Evolutionary conservation across 2,113 vertebrate genomes (phyloP).

Genomic region (Myiozetetes cayanensis): DNA sequence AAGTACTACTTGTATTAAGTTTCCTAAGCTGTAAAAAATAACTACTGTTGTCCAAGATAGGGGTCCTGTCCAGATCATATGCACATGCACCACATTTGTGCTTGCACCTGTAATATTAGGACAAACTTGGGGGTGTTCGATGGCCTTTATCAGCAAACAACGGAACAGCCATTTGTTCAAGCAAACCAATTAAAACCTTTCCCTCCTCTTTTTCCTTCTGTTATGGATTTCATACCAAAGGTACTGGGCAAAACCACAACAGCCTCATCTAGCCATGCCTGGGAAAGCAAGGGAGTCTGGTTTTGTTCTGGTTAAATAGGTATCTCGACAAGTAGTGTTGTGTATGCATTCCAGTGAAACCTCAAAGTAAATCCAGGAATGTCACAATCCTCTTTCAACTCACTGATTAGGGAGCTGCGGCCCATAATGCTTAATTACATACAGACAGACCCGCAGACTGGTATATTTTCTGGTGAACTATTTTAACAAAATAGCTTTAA

Average conservation of each 20-base stretch:
- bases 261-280: neutral
- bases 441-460: neutral
- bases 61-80: neutral
- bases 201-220: neutral
- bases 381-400: neutral
- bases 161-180: neutral
- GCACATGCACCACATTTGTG: fast-evolving
- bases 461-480: neutral
- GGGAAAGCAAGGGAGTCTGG: neutral
- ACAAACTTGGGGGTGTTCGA: neutral
- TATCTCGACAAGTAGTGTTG: neutral
- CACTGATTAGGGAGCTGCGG: neutral
- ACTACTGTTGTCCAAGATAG: neutral
- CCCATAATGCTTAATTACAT: neutral
- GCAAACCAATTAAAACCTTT: neutral
- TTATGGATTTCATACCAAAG: neutral
- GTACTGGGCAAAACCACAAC: neutral
- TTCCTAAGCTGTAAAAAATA: neutral
- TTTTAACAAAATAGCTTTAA: neutral
- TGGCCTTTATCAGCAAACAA: neutral
- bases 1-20: neutral
- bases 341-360: neutral
- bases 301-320: neutral
- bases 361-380: neutral
- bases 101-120: neutral